These are phyloP conservation scores for Smittia sp. DNA, from an alignment of 2,888 invertebrate species.

Conservation along the genomic window DNA sequence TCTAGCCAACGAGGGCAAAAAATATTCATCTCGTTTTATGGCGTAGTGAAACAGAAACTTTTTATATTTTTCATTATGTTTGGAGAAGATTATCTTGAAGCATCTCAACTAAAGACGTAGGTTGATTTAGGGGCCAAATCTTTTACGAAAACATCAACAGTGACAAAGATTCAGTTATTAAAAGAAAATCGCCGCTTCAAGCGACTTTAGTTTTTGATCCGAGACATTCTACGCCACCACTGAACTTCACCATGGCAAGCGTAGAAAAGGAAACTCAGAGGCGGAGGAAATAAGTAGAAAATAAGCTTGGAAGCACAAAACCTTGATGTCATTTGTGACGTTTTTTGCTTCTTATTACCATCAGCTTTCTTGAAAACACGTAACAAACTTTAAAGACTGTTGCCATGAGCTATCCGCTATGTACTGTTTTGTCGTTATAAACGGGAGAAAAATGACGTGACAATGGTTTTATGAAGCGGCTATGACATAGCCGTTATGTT, in stretches of 20 bases:
- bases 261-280: no score
- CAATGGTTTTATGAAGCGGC: not conserved
- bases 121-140: no score
- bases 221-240: no score
- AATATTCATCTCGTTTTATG: not conserved
- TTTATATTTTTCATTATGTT: constrained; percentile 14
- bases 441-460: not conserved
- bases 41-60: not conserved
- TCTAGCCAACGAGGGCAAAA: not conserved
- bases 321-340: not conserved
- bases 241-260: not conserved
- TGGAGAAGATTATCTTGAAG: not conserved
- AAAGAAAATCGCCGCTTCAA: no score
- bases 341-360: not conserved
- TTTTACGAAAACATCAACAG: no score
- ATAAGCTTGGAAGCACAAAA: not conserved
- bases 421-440: not conserved
- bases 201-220: no score
- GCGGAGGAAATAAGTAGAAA: no score
- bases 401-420: not conserved
- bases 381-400: not conserved
- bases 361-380: not conserved
- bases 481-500: no score
- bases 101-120: not conserved
- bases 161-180: no score